Conservation (phyloP, 2,888 invertebrate genomes). For the Notodonta ziczac region DNA sequence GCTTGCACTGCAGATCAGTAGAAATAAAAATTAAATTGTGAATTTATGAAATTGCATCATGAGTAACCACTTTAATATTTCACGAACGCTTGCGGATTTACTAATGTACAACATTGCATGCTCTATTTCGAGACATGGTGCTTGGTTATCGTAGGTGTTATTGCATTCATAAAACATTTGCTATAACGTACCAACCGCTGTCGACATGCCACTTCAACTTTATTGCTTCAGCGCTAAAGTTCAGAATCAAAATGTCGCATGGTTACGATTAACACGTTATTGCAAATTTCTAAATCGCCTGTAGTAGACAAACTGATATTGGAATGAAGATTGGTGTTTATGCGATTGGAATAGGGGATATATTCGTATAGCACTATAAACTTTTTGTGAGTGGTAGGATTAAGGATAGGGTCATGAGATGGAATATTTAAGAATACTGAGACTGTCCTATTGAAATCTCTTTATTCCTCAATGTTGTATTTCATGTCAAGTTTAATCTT, state of each 20-base stretch:
- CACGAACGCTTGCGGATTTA: background rate
- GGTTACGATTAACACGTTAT: background rate
- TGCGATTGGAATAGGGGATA: constrained; percentile 32
- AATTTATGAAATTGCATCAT: background rate
- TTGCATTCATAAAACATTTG: constrained; percentile 11
- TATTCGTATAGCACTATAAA: constrained; percentile 31
- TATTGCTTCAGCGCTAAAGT: background rate
- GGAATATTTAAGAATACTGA: background rate
- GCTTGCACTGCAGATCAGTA: no score
- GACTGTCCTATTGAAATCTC: background rate
- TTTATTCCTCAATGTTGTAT: constrained; percentile 13
- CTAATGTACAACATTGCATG: background rate
- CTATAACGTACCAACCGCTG: background rate
- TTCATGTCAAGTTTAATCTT: constrained; percentile 8
- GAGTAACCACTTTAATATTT: no score
- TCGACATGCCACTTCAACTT: background rate
- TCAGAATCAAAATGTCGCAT: background rate
- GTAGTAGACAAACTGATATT: constrained; percentile 51
- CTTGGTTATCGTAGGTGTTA: constrained; percentile 43
- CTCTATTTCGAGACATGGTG: constrained; percentile 45
- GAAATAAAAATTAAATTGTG: no score
- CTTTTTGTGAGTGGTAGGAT: constrained; percentile 27
- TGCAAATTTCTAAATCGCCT: constrained; percentile 30
- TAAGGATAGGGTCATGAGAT: constrained; percentile 10
- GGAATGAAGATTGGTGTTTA: constrained; percentile 38